Conservation (phyloP, 2,888 invertebrate genomes). For the Dynastes tityus region DNA sequence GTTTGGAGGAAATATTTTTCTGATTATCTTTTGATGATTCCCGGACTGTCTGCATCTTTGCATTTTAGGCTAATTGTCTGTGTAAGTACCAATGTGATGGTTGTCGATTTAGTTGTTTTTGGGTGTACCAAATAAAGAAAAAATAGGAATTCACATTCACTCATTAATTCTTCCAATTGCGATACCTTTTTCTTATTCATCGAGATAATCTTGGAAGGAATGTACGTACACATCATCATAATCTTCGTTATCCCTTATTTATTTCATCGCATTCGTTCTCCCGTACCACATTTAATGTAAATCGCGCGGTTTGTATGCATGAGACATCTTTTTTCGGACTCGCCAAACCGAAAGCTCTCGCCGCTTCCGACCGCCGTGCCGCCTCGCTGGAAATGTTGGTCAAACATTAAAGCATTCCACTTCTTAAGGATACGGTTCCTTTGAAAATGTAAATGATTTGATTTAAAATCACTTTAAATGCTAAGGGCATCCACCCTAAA, state of each 20-base stretch:
- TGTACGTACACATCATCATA: too few species aligned
- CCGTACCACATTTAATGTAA: constrained; percentile 47
- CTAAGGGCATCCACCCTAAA: constrained; percentile 63
- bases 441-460: constrained; percentile 65
- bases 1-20: too few species aligned
- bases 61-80: too few species aligned
- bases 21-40: too few species aligned
- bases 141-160: too few species aligned
- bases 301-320: constrained; percentile 51
- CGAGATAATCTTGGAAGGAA: too few species aligned
- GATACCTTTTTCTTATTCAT: too few species aligned
- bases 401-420: constrained; percentile 52
- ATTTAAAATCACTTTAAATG: constrained; percentile 68
- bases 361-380: constrained; percentile 43
- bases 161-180: too few species aligned
- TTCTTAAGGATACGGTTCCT: constrained; percentile 54
- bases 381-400: constrained; percentile 50
- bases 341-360: constrained; percentile 41
- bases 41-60: too few species aligned
- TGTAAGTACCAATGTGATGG: too few species aligned
- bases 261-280: not conserved
- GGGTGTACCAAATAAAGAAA: too few species aligned
- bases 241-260: not conserved
- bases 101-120: too few species aligned
- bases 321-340: constrained; percentile 46